Evolutionary conservation across 2,113 vertebrate species (phyloP).

Genomic region (Cololabis saira): DNA sequence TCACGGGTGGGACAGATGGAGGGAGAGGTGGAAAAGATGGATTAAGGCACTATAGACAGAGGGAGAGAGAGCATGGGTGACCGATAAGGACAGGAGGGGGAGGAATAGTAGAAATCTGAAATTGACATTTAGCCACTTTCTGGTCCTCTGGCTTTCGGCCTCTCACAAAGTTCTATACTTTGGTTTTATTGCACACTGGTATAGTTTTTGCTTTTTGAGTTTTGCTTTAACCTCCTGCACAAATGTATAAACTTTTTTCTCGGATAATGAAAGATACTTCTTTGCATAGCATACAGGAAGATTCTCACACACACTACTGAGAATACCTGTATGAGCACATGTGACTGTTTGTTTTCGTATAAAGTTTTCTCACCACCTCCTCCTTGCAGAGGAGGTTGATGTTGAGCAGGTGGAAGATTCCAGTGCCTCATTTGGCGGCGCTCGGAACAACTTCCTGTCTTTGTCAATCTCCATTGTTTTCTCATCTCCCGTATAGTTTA

Average conservation of each 20-base stretch:
- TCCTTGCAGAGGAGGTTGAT: slow-evolving; percentile 22
- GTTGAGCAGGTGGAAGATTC: slow-evolving; percentile 62
- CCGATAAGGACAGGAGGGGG: slow-evolving; percentile 39
- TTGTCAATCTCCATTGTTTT: slow-evolving; percentile 70
- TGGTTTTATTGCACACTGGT: not conserved
- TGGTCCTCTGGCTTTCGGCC: not conserved
- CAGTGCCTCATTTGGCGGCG: slow-evolving; percentile 24
- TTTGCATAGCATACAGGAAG: too few relatives aligned
- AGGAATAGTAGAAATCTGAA: slow-evolving; percentile 20
- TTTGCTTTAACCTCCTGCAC: too few relatives aligned
- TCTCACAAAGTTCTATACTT: not conserved
- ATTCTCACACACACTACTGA: too few relatives aligned
- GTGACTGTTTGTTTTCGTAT: slow-evolving; percentile 3
- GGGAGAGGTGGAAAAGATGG: slow-evolving; percentile 57
- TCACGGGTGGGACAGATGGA: slow-evolving; percentile 74
- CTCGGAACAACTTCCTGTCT: slow-evolving; percentile 68
- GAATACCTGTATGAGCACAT: not conserved
- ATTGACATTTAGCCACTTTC: slow-evolving; percentile 10
- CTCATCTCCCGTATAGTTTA: slow-evolving; percentile 48
- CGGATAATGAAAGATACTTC: too few relatives aligned
- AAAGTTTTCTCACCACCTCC: too few relatives aligned
- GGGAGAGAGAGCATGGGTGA: slow-evolving; percentile 28
- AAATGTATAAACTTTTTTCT: too few relatives aligned
- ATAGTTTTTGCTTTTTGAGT: too few relatives aligned
- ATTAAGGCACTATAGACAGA: slow-evolving; percentile 60